Base-by-base conservation (phyloP, 37 sponge, comb jelly and placozoan species). In the Bolinopsis microptera region DNA sequence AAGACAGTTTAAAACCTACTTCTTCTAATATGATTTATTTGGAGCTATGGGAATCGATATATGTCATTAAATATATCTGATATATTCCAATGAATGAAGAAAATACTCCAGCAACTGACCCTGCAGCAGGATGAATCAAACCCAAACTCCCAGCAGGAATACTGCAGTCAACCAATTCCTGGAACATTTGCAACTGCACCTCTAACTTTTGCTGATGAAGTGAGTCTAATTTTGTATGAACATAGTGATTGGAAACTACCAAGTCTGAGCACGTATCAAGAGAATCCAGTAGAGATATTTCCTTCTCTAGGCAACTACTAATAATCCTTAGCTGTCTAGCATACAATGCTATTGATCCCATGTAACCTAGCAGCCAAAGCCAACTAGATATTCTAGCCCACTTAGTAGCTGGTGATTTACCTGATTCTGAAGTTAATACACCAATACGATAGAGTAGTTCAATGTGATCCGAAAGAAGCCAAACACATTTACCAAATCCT, bases 381-480 rank as follows among this genome's bases (percentile, higher is more conserved):
- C 75, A 72, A 28, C 18, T 24, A 3, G 75, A 72, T 24, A 72
- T 72, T n/a, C 18, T 72, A 3, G 75, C 27, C 75, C 75, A 72
- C 31, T 72, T 72, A 30, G 75, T 23, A 30, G 31, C 75, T 23
- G 75, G 75, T 8, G 61, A 48, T 48, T 28, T 72, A 72, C 75
- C 75, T 8, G 75, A 24, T 21, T 72, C 3, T 23, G 75, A 72
- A 23, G 13, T 30, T 28, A 72, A 30, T 8, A 72, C 26, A 30
- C 75, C 75, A 30, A 72, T 72, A 8, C 75, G 75, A 28, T 72
- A 72, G 2, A 72, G 31, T 28, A 72, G 75, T n/a, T 72, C 75
- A 72, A 72, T 72, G 31, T 72, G 75, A 72, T 72, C 75, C 5
- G 75, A 30, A n/a, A 72, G 75, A 30, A 72, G 31, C 75, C 75